These are phyloP conservation scores for Gorsachius goisagi DNA, from an alignment of 2,113 vertebrate genomes.

Conservation along the genomic window DNA sequence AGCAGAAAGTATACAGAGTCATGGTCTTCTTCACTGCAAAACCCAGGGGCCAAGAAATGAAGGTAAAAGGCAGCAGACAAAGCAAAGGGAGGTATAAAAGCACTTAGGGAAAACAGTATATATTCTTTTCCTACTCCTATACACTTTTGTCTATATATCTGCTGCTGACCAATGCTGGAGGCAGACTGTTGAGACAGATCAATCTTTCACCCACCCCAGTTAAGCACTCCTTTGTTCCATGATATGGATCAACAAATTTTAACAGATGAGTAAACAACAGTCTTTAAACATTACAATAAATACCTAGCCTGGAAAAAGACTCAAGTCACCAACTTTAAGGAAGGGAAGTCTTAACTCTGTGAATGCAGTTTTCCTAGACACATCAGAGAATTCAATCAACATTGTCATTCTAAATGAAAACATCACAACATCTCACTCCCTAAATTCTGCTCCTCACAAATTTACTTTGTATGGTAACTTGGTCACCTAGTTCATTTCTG, in stretches of 20 bases:
- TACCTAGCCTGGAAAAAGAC: background rate
- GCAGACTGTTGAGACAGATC: background rate
- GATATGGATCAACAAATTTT: background rate
- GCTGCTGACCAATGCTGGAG: background rate
- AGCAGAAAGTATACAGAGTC: background rate
- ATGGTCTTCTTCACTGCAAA: background rate
- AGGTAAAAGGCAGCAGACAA: background rate
- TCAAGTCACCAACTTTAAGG: background rate
- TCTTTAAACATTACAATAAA: background rate
- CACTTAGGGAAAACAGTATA: background rate
- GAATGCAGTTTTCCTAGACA: background rate
- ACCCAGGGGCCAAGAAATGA: fast-evolving
- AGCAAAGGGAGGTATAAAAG: background rate
- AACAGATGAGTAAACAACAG: background rate
- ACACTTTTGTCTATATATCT: background rate
- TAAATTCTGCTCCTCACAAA: background rate
- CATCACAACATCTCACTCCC: background rate
- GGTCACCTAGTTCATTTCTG: background rate
- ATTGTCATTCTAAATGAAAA: background rate
- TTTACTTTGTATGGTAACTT: background rate
- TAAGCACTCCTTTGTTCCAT: background rate
- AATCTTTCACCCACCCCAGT: background rate
- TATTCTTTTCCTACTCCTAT: background rate
- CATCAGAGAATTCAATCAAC: background rate
- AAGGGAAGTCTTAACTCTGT: background rate